Base-by-base conservation (phyloP, 2,797 vertebrate species). In the Prionace glauca region DNA sequence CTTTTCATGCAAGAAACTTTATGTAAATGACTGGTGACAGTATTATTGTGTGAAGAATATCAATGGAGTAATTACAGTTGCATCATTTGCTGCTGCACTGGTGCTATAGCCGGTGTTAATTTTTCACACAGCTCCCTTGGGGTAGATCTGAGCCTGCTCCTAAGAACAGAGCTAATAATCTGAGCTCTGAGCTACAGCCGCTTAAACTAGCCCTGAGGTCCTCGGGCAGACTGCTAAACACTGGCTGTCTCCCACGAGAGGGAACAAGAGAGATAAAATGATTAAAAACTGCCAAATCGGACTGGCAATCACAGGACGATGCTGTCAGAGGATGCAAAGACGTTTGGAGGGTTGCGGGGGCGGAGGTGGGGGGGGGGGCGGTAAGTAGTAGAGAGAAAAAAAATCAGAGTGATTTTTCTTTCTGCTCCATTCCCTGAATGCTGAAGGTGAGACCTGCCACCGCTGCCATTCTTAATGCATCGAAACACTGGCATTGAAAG, bases 61-160 rank as follows among this genome's bases (percentile, higher is more conserved):
- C 99, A 99, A 99, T 99, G 98, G 99, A 99, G 99, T 99, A 99
- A 99, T 99, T 99, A 99, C 99, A 98, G 99, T 99, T 99, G 98
- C 98, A 98, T 98, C 98, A 98, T 98, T 98, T 97, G 98, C 98
- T 98, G 97, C 98, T 97, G 97, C 97, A 97, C 98, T 97, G 97
- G 98, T 97, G 97, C 97, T 97, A 97, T 98, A 97, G 98, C 98
- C 98, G 97, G 97, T 97, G 98, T 99, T 99, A 99, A 99, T 99
- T 98, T 99, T 98, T 98, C 98, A 99, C 98, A 97, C 97, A 96
- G 96, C 98, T 99, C 98, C 98, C 98, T 95, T 96, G 98, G 98
- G 98, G 98, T 98, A 98, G 98, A 99, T 98, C 98, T 97, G 98
- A 97, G 97, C 97, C 97, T 98, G 98, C 98, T 99, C 98, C 98